Conservation (phyloP, 2,797 vertebrate genomes). For the Poeciliopsis presidionis region DNA sequence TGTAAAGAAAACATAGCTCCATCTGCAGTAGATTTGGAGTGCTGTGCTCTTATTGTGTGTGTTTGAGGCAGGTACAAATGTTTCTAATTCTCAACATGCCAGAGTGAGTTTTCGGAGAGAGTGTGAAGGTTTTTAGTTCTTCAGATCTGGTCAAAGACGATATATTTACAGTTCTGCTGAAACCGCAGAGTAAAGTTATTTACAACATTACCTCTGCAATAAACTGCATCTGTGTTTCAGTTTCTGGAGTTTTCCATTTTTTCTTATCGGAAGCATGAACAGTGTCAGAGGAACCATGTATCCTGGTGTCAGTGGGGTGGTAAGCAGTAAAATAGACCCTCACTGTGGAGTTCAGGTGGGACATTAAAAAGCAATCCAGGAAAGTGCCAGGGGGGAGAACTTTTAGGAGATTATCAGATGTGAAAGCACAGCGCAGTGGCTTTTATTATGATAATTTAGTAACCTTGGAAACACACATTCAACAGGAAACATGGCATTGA, state of each 20-base stretch:
- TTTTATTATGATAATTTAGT: slow-evolving; percentile 14
- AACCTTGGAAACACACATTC: slow-evolving; percentile 1
- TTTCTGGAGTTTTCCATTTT: neutral
- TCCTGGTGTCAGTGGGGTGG: neutral
- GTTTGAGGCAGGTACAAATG: neutral
- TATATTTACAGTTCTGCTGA: neutral
- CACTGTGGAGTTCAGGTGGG: neutral
- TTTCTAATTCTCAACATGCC: neutral
- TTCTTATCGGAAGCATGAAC: too few species aligned
- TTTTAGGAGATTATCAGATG: slow-evolving; percentile 8
- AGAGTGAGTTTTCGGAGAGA: neutral
- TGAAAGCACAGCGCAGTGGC: slow-evolving; percentile 4
- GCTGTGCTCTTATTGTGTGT: neutral
- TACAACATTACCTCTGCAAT: neutral
- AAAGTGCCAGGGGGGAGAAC: neutral
- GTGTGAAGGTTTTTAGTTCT: neutral
- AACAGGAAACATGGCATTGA: neutral
- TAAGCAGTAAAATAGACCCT: neutral
- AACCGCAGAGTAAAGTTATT: neutral
- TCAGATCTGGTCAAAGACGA: neutral
- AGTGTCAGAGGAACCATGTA: neutral
- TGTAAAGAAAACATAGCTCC: too few species aligned
- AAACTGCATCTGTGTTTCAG: neutral
- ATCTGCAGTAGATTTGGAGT: neutral
- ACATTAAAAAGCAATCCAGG: slow-evolving; percentile 6